Conservation (phyloP, 2,888 invertebrate genomes). For the Acanthococcus lagerstroemiae region DNA sequence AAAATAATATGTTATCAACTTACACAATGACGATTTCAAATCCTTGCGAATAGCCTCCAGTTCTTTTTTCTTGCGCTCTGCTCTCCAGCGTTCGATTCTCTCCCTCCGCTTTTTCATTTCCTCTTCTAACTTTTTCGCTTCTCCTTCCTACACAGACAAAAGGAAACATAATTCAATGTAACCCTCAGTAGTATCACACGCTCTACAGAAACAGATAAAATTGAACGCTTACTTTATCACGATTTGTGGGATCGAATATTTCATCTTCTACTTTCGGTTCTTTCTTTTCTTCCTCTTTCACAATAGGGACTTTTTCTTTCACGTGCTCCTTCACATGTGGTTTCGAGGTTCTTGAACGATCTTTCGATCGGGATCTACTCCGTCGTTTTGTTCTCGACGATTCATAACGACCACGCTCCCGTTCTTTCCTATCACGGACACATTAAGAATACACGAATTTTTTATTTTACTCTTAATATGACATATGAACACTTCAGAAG, state of each 20-base stretch:
- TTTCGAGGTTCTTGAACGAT: constrained; percentile 11
- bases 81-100: constrained; percentile 90
- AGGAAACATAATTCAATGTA: background rate
- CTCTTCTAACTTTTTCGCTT: constrained; percentile 75
- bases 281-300: constrained; percentile 42
- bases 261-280: constrained; percentile 48
- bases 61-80: constrained; percentile 81
- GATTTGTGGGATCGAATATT: constrained; percentile 61
- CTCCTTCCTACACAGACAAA: constrained; percentile 63
- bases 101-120: constrained; percentile 95
- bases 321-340: constrained; percentile 9
- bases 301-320: constrained; percentile 32
- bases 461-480: no score
- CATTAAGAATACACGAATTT: background rate
- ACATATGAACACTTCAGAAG: no score
- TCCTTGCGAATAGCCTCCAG: constrained; percentile 70
- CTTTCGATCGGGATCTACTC: constrained; percentile 22
- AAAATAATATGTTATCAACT: background rate
- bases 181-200: background rate
- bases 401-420: constrained; percentile 15
- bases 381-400: constrained; percentile 18
- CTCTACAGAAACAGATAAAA: background rate
- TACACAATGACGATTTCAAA: constrained; percentile 47
- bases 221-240: constrained; percentile 54
- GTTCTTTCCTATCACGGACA: constrained; percentile 3